A percentile compares a stretch with the other conserved stretches of the same genome.
phyloP scores from a whole-genome alignment of 1,140 invertebrate species.

The Vanessa atalanta region DNA sequence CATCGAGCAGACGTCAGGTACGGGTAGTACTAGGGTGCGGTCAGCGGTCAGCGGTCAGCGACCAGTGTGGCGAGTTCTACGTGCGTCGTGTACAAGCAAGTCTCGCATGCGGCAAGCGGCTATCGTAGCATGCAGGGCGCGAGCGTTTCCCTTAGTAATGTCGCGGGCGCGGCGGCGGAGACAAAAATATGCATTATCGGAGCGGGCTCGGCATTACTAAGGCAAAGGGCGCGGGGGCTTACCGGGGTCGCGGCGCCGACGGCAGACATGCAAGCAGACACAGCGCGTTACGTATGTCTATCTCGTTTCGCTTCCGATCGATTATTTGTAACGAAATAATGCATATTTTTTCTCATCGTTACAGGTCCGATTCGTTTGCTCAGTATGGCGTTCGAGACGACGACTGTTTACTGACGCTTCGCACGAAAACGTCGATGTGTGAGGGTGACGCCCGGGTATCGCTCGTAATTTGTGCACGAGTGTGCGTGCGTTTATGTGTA shows the following conservation, averaged over 20 bases:
- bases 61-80: conserved; percentile 13
- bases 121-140: background rate
- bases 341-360: conserved; percentile 66
- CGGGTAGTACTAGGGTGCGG: too few species aligned
- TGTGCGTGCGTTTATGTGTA: too few species aligned
- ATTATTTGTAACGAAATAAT: conserved; percentile 50
- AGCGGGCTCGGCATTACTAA: conserved; percentile 65
- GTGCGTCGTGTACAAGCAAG: conserved; percentile 24
- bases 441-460: too few species aligned
- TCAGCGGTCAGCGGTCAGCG: too few species aligned
- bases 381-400: background rate
- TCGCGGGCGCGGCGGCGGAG: conserved; percentile 20
- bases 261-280: conserved; percentile 65
- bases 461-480: too few species aligned
- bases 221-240: conserved; percentile 66
- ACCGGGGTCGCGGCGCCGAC: conserved; percentile 48
- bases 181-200: conserved; percentile 18
- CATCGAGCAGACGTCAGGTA: background rate
- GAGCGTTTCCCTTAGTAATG: conserved; percentile 13
- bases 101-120: too few species aligned
- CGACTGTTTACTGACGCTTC: too few species aligned
- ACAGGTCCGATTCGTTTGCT: conserved; percentile 8
- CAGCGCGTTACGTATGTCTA: conserved; percentile 46
- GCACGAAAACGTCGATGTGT: too few species aligned
- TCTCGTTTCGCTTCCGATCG: conserved; percentile 7